Evolutionary conservation across 2,113 vertebrate species (phyloP).

Genomic region (Varanus komodoensis): DNA sequence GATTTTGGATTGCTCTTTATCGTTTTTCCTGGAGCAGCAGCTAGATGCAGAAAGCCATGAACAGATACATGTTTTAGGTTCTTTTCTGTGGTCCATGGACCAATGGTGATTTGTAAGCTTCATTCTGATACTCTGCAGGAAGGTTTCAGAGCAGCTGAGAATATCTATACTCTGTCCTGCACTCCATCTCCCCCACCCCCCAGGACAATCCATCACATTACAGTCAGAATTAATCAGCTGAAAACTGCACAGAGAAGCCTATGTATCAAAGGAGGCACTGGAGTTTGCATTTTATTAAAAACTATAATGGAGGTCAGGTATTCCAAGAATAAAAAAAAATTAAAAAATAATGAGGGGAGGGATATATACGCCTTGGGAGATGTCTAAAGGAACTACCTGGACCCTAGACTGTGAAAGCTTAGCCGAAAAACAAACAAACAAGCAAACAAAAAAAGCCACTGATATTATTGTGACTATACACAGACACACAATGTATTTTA

Average conservation of each 20-base stretch:
- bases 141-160: not conserved
- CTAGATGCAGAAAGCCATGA: not conserved
- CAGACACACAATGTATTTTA: not conserved
- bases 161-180: not conserved
- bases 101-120: not conserved
- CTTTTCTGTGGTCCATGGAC: not conserved
- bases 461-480: not conserved
- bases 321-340: not conserved
- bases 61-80: not conserved
- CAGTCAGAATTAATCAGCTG: not conserved
- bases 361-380: not conserved
- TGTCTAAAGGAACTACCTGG: not conserved
- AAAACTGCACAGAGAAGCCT: not conserved
- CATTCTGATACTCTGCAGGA: not conserved
- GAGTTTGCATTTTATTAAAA: not conserved
- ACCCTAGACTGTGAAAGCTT: not conserved
- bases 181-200: no score
- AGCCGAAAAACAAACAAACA: not conserved
- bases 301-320: not conserved
- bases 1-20: not conserved
- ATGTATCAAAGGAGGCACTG: not conserved
- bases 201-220: not conserved
- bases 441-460: not conserved
- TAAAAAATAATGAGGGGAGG: accelerated
- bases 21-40: not conserved